These are phyloP conservation scores for Drosophila parvula DNA, from an alignment of 1,140 invertebrate species.

Conservation along the genomic window DNA sequence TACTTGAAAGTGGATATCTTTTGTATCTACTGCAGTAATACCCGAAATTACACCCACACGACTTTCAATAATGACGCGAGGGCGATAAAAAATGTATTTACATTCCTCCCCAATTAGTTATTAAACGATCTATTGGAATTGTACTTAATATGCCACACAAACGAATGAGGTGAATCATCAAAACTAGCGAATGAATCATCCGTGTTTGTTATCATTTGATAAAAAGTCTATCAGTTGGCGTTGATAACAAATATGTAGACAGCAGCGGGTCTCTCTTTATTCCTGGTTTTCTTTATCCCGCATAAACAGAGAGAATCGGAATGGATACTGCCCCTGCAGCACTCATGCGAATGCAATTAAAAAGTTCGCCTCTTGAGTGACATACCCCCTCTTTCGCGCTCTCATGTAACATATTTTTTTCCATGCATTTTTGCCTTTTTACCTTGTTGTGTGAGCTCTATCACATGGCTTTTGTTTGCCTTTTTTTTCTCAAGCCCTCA, in stretches of 20 bases:
- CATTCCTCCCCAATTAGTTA: constrained; percentile 60
- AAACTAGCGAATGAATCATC: constrained; percentile 54
- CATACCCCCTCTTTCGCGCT: constrained; percentile 10
- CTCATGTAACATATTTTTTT: constrained; percentile 16
- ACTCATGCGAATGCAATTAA: constrained; percentile 45
- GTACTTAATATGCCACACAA: constrained; percentile 9
- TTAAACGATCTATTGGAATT: constrained; percentile 52
- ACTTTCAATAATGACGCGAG: background rate
- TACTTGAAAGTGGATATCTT: background rate
- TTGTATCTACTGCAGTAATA: background rate
- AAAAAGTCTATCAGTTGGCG: constrained; percentile 20
- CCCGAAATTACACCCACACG: background rate
- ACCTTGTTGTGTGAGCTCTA: constrained; percentile 29
- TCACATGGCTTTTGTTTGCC: constrained; percentile 38
- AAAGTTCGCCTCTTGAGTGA: constrained; percentile 43
- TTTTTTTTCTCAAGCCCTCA: constrained; percentile 30
- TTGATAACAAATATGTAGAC: constrained; percentile 22
- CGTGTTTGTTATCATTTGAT: constrained; percentile 46
- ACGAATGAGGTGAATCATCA: constrained; percentile 18
- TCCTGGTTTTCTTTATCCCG: background rate
- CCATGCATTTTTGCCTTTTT: constrained; percentile 32
- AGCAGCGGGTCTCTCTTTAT: constrained; percentile 5
- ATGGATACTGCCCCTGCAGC: background rate
- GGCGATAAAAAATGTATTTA: constrained; percentile 60
- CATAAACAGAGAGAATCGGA: background rate